phyloP scores from a whole-genome alignment of 2,888 invertebrate genomes.

The Cepaea hortensis region DNA sequence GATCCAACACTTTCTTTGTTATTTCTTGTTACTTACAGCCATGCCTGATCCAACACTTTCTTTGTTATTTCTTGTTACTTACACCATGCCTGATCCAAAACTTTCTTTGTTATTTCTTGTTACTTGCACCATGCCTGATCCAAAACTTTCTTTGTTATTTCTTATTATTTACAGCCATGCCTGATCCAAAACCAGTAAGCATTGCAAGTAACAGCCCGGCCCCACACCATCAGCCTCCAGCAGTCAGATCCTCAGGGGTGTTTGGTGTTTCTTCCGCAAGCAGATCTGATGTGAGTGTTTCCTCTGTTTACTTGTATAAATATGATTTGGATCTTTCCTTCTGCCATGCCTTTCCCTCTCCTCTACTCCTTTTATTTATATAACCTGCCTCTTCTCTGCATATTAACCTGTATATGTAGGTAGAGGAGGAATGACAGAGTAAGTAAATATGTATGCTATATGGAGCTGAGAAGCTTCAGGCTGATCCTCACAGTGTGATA shows the following conservation, averaged over 20 bases:
- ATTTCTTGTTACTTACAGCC: constrained; percentile 3
- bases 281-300: constrained; percentile 62
- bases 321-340: background rate
- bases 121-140: too few relatives aligned
- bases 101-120: too few relatives aligned
- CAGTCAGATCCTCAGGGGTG: constrained; percentile 43
- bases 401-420: too few relatives aligned
- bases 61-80: background rate
- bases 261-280: constrained; percentile 56
- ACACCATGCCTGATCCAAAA: constrained; percentile 24
- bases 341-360: background rate
- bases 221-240: constrained; percentile 25
- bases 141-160: background rate
- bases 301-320: background rate
- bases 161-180: constrained; percentile 1
- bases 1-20: too few relatives aligned
- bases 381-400: too few relatives aligned
- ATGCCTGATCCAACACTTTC: constrained; percentile 16
- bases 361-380: background rate
- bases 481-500: too few relatives aligned
- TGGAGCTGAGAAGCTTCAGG: too few relatives aligned
- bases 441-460: too few relatives aligned
- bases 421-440: too few relatives aligned
- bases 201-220: background rate
- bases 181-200: constrained; percentile 27